Percentiles rank a stretch among this genome's conserved stretches.
Evolutionary conservation across 2,113 vertebrate genomes (phyloP).

Genomic region (Brevimyrus niger): DNA sequence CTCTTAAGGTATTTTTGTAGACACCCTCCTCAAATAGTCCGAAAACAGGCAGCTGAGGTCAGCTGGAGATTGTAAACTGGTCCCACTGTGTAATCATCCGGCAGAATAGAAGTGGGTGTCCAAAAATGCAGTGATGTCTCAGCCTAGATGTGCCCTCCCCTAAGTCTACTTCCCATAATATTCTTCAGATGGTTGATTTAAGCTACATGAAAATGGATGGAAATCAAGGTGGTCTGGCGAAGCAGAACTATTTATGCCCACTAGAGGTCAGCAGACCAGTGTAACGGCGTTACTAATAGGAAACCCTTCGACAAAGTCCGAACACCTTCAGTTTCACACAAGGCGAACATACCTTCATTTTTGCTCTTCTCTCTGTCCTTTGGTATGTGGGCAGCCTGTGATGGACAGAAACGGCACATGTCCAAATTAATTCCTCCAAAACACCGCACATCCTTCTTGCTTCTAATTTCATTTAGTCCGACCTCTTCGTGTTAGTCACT

Average conservation of each 20-base stretch:
- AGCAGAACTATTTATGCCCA: neutral
- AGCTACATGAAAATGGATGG: neutral
- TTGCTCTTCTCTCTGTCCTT: conserved; percentile 50
- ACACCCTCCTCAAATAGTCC: neutral
- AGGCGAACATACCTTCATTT: conserved; percentile 54
- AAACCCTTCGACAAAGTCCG: neutral
- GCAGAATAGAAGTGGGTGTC: neutral
- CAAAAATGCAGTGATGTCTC: neutral
- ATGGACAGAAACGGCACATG: conserved; percentile 16
- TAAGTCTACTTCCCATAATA: neutral
- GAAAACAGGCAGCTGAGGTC: neutral
- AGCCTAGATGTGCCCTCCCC: neutral
- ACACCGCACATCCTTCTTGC: neutral
- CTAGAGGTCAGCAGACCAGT: conserved; percentile 4
- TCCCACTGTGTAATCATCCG: neutral
- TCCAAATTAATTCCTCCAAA: neutral
- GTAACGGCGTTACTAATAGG: neutral
- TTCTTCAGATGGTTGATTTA: neutral
- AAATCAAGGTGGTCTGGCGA: neutral
- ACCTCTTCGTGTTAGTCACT: neutral
- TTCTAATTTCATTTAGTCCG: neutral
- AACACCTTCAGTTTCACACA: neutral
- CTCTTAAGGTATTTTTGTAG: neutral
- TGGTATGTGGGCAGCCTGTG: conserved; percentile 55
- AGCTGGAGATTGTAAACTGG: neutral